These are phyloP conservation scores for Cirrhinus mrigala DNA, from an alignment of 2,797 vertebrate genomes.

Conservation along the genomic window DNA sequence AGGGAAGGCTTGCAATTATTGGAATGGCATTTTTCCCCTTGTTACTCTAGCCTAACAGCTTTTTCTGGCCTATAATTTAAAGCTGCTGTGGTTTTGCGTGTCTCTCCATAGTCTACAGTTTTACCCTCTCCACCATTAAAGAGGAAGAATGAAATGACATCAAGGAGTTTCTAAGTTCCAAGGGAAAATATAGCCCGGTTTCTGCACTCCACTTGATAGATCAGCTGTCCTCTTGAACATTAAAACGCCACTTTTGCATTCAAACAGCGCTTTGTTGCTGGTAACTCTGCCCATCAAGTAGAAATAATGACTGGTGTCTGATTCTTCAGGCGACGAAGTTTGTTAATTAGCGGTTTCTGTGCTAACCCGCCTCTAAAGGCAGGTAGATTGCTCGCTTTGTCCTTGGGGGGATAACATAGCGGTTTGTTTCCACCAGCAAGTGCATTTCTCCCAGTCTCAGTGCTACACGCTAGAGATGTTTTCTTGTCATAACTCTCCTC, in stretches of 20 bases:
- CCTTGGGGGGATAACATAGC: slow-evolving; percentile 59
- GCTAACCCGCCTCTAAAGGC: slow-evolving; percentile 50
- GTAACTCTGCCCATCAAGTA: slow-evolving; percentile 37
- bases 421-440: slow-evolving; percentile 41
- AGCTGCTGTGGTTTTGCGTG: slow-evolving; percentile 74
- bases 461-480: slow-evolving; percentile 38
- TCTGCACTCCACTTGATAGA: slow-evolving; percentile 18
- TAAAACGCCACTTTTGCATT: slow-evolving; percentile 19
- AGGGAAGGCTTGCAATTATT: slow-evolving; percentile 72
- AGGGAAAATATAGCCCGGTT: neutral
- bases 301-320: slow-evolving; percentile 57
- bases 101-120: slow-evolving; percentile 61
- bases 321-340: slow-evolving; percentile 30
- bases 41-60: slow-evolving; percentile 71
- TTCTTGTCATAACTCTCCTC: slow-evolving; percentile 35
- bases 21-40: slow-evolving; percentile 64
- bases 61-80: slow-evolving; percentile 76
- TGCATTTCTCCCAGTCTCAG: slow-evolving; percentile 22
- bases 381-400: slow-evolving; percentile 62
- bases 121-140: slow-evolving; percentile 36
- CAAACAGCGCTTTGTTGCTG: neutral
- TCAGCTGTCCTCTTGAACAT: slow-evolving; percentile 9
- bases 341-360: slow-evolving; percentile 51
- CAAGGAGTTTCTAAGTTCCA: slow-evolving; percentile 5
- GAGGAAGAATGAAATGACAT: slow-evolving; percentile 35